Percentiles rank a stretch among this genome's conserved stretches.
Conservation (phyloP, 2,888 invertebrate genomes). For the Lochmaea crataegi region DNA sequence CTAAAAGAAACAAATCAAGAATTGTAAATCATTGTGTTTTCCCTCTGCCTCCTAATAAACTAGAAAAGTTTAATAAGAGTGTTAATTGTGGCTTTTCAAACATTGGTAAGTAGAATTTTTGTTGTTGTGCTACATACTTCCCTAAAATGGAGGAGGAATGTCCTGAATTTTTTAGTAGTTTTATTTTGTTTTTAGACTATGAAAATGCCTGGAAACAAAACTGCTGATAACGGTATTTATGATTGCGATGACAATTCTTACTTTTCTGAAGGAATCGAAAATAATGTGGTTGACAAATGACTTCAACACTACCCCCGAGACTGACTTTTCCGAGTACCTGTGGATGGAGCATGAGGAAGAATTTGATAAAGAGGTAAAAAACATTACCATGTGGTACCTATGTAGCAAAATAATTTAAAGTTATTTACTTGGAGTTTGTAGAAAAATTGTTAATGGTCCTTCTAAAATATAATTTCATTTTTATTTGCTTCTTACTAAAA, state of each 20-base stretch:
- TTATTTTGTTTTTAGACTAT: slow-evolving; percentile 52
- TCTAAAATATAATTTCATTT: neutral
- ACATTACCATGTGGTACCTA: neutral
- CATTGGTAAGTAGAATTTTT: slow-evolving; percentile 38
- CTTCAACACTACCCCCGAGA: slow-evolving; percentile 67
- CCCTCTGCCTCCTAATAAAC: neutral
- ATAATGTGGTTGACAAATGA: slow-evolving; percentile 61
- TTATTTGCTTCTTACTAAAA: neutral
- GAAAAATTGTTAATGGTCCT: neutral
- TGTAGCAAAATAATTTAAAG: neutral
- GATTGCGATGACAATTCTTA: slow-evolving; percentile 58
- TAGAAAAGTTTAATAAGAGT: slow-evolving; percentile 9
- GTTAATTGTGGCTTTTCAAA: slow-evolving; percentile 36
- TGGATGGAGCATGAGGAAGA: slow-evolving; percentile 97
- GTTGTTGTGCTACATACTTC: slow-evolving; percentile 45
- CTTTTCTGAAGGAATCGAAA: slow-evolving; percentile 55
- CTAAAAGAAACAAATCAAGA: slow-evolving; percentile 3
- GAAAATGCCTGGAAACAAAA: slow-evolving; percentile 60
- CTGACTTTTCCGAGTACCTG: slow-evolving; percentile 90
- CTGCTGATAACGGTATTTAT: slow-evolving; percentile 58
- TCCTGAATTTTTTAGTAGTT: slow-evolving; percentile 38
- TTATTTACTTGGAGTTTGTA: neutral
- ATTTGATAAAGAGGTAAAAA: slow-evolving; percentile 85
- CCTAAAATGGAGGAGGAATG: slow-evolving; percentile 51
- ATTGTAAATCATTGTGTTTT: neutral